Conservation (phyloP, 64 coral and sea anemone genomes). For the Astreopora myriophthalma region DNA sequence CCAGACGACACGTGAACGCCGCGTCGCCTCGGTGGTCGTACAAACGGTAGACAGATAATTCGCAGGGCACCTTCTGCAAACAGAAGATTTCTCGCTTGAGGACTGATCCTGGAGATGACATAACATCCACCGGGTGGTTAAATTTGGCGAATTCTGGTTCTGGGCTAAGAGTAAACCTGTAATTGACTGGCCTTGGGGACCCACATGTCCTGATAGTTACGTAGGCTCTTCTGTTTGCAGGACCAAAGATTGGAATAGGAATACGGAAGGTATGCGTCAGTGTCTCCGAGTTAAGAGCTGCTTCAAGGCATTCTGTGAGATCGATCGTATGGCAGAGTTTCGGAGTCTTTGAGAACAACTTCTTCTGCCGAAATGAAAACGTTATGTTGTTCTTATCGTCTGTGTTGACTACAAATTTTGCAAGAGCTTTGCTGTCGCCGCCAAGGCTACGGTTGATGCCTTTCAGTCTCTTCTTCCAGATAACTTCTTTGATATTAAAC, state of each 20-base stretch:
- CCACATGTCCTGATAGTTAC: not conserved
- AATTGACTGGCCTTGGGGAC: not conserved
- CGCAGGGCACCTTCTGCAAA: not conserved
- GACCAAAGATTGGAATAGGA: constrained; percentile 8
- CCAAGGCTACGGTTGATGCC: not conserved
- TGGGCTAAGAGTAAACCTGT: constrained; percentile 15
- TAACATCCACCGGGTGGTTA: not conserved
- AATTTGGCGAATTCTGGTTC: constrained; percentile 23
- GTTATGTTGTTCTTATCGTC: constrained; percentile 21
- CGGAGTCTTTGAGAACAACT: constrained; percentile 24
- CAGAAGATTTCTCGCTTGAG: not conserved
- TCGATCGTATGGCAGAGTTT: not conserved
- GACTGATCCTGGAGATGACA: not conserved
- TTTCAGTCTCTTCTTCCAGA: constrained; percentile 22
- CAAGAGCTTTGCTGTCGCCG: not conserved
- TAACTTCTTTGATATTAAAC: not conserved
- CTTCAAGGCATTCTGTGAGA: not conserved
- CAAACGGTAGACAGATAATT: not conserved
- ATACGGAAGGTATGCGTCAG: not conserved
- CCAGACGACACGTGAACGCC: constrained; percentile 10
- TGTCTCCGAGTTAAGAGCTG: not conserved
- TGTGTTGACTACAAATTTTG: constrained; percentile 15
- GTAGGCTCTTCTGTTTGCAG: constrained; percentile 6
- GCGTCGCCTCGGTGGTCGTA: not conserved
- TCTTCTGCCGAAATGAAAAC: not conserved